Evolutionary conservation across 1,140 invertebrate species (phyloP).

Genomic region (Drosophila watanabei): DNA sequence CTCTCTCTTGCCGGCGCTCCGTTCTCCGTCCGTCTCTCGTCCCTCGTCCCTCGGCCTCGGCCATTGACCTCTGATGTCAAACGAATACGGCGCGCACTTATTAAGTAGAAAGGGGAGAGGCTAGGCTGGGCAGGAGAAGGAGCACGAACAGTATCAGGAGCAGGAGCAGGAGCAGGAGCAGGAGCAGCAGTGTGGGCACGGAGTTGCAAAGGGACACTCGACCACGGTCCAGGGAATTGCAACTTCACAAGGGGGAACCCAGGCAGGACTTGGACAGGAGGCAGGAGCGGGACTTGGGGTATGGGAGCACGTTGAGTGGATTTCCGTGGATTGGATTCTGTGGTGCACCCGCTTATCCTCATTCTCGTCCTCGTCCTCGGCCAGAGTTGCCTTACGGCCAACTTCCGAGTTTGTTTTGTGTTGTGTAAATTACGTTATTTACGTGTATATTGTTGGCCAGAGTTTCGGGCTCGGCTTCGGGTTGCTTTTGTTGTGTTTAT

Average conservation of each 20-base stretch:
- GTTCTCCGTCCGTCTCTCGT: no score
- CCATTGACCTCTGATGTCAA: slow-evolving; percentile 83
- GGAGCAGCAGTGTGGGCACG: background rate
- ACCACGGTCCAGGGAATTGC: slow-evolving; percentile 67
- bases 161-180: background rate
- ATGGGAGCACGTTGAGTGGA: slow-evolving; percentile 2
- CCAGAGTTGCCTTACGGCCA: slow-evolving; percentile 62
- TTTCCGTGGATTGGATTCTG: slow-evolving; percentile 41
- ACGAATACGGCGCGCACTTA: slow-evolving; percentile 80
- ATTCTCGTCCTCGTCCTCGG: no score
- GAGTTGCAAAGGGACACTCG: slow-evolving; percentile 47
- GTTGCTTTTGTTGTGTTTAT: slow-evolving; percentile 47
- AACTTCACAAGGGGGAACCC: slow-evolving; percentile 8
- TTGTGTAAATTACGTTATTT: slow-evolving; percentile 83
- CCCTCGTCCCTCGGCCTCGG: slow-evolving; percentile 40
- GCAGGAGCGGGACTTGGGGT: no score
- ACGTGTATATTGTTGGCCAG: slow-evolving; percentile 65
- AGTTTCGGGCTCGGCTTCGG: slow-evolving; percentile 30
- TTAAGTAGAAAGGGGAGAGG: slow-evolving; percentile 55
- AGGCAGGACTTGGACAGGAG: background rate
- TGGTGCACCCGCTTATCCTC: slow-evolving; percentile 16
- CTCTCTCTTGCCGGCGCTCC: slow-evolving; percentile 50
- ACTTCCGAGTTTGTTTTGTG: slow-evolving; percentile 75
- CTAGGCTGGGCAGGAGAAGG: no score
- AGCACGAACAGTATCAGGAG: no score